Conservation (phyloP, 2,888 invertebrate species). For the Brassicogethes aeneus region DNA sequence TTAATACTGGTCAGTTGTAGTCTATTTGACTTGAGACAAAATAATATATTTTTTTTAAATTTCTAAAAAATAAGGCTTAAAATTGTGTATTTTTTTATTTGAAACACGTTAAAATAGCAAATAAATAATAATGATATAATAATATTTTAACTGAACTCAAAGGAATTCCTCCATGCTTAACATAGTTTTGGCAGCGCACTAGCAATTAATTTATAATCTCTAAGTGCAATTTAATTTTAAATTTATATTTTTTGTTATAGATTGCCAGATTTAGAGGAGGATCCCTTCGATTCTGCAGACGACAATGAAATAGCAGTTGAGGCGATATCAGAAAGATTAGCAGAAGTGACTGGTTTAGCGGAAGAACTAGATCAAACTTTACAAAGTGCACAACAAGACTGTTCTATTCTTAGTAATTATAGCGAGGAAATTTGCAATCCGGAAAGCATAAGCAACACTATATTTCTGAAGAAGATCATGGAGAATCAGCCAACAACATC, state of each 20-base stretch:
- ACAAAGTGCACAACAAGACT: slow-evolving; percentile 43
- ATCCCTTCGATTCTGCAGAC: slow-evolving; percentile 17
- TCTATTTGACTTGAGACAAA: too few relatives aligned
- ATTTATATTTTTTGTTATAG: slow-evolving; percentile 2
- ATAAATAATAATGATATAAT: too few relatives aligned
- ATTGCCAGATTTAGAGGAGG: slow-evolving; percentile 10
- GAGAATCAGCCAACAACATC: slow-evolving; percentile 13
- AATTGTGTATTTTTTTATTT: too few relatives aligned
- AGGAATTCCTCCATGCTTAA: too few relatives aligned
- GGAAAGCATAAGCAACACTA: neutral
- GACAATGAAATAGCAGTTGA: slow-evolving; percentile 55
- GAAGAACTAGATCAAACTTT: slow-evolving; percentile 56
- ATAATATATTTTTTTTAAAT: too few relatives aligned
- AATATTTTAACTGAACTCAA: too few relatives aligned
- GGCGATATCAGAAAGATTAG: slow-evolving; percentile 55
- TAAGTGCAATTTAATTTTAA: too few relatives aligned
- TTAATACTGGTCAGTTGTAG: too few relatives aligned
- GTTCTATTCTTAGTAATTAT: slow-evolving; percentile 29
- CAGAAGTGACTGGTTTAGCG: slow-evolving; percentile 56
- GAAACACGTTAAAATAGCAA: too few relatives aligned
- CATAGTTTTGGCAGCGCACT: too few relatives aligned
- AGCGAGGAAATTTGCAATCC: neutral
- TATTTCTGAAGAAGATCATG: slow-evolving; percentile 15
- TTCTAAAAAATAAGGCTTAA: too few relatives aligned
- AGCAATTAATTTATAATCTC: too few relatives aligned